Conservation (phyloP, 2,113 vertebrate genomes). For the Calypte anna region DNA sequence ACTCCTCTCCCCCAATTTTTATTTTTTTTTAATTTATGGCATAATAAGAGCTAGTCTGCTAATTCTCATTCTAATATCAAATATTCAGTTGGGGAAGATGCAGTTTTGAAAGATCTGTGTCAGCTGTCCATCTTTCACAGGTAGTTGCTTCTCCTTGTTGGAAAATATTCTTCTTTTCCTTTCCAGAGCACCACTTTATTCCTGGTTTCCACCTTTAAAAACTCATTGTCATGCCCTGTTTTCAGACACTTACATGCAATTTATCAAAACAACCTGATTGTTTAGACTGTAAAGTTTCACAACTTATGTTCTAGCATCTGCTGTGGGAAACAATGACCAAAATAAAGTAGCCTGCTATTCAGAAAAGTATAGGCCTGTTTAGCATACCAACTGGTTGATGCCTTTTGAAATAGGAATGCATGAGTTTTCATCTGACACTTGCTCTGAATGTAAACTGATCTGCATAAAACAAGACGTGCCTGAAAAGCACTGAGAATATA, state of each 20-base stretch:
- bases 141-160: not conserved
- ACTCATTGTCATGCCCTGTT: not conserved
- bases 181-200: not conserved
- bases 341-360: not conserved
- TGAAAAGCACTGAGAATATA: not conserved
- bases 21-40: not conserved
- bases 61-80: not conserved
- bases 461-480: not conserved
- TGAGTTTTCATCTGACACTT: not conserved
- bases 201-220: not conserved
- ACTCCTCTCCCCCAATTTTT: not conserved
- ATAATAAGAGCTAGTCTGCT: not conserved
- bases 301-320: conserved; percentile 19
- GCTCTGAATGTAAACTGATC: not conserved
- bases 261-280: conserved; percentile 20
- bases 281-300: conserved; percentile 24
- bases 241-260: not conserved
- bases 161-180: not conserved
- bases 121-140: not conserved
- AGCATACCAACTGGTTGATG: not conserved
- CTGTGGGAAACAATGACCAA: conserved; percentile 19
- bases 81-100: not conserved
- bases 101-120: not conserved
- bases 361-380: not conserved
- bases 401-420: not conserved